Conservation (phyloP, 2,888 invertebrate species). For the Acanthoscelides obtectus region DNA sequence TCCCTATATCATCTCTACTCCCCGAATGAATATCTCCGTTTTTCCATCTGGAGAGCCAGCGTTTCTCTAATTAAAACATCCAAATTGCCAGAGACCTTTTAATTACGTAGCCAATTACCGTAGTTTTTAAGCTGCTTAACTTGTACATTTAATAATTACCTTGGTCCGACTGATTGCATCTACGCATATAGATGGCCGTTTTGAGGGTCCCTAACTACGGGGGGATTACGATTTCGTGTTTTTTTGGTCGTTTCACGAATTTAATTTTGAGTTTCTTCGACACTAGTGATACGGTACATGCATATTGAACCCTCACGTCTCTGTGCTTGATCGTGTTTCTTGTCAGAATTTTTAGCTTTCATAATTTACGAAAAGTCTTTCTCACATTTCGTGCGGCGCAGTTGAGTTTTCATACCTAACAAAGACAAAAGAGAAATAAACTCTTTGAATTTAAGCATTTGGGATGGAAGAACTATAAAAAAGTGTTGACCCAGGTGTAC, state of each 20-base stretch:
- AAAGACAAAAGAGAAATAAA: no score
- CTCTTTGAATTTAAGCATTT: no score
- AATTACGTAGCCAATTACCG: constrained; percentile 38
- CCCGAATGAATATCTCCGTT: constrained; percentile 3
- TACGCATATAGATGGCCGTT: constrained; percentile 36
- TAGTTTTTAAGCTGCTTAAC: constrained; percentile 37
- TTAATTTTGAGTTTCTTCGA: neutral
- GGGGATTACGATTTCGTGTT: constrained; percentile 3
- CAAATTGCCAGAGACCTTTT: constrained; percentile 36
- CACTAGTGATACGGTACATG: neutral
- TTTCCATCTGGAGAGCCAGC: constrained; percentile 2
- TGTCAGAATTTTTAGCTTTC: no score
- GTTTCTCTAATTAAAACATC: constrained; percentile 37
- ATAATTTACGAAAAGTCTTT: no score
- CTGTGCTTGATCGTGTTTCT: no score
- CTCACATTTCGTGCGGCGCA: no score
- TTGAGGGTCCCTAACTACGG: neutral
- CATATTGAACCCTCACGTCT: neutral
- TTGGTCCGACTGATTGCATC: constrained; percentile 35
- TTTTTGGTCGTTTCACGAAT: constrained; percentile 11
- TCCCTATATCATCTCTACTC: neutral
- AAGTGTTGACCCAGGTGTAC: no score
- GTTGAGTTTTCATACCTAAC: no score
- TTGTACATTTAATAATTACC: constrained; percentile 38
- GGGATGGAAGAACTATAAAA: no score